These are phyloP conservation scores for Pherbina coryleti DNA, from an alignment of 2,888 invertebrate species.

Conservation along the genomic window DNA sequence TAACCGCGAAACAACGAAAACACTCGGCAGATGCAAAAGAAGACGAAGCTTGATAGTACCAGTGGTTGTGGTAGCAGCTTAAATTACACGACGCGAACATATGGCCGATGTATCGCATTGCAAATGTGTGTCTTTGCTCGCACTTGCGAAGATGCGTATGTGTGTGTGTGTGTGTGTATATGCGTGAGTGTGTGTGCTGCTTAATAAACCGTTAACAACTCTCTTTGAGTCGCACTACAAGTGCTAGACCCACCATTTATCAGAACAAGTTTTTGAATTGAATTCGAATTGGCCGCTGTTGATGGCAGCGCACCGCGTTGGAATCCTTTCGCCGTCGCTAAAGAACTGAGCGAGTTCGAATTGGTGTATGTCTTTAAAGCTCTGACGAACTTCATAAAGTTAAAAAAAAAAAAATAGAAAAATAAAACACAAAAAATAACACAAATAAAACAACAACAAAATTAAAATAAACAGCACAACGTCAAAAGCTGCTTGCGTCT, in stretches of 20 bases:
- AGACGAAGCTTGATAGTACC: neutral
- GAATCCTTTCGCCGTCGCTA: constrained; percentile 67
- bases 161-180: neutral
- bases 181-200: neutral
- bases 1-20: constrained; percentile 4
- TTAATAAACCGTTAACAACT: constrained; percentile 8
- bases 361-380: constrained; percentile 61
- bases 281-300: constrained; percentile 14
- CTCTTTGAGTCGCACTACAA: neutral
- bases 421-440: neutral
- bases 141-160: too few species aligned
- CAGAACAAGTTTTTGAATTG: constrained; percentile 9
- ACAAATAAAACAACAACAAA: constrained; percentile 1
- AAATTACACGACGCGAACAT: constrained; percentile 29
- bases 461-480: constrained; percentile 17
- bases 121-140: neutral
- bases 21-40: constrained; percentile 4
- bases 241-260: neutral
- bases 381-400: constrained; percentile 33
- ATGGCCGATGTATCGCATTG: constrained; percentile 18
- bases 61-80: constrained; percentile 1
- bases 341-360: constrained; percentile 64
- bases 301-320: constrained; percentile 55
- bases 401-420: neutral
- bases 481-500: constrained; percentile 17